phyloP scores from a whole-genome alignment of 2,113 vertebrate genomes.

The Gnathonemus longibarbis region DNA sequence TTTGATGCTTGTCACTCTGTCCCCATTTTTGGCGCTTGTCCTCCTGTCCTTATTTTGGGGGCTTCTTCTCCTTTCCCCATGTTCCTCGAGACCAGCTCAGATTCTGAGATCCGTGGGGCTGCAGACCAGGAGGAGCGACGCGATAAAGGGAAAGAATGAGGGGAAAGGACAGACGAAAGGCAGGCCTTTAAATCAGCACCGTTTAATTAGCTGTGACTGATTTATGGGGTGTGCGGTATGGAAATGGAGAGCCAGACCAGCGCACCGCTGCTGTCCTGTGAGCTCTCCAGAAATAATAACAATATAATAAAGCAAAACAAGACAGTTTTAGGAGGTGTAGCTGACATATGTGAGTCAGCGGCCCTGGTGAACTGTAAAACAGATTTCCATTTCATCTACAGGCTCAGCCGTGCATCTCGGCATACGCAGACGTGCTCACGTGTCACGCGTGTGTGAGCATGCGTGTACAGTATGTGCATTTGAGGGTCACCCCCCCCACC shows the following conservation, averaged over 20 bases:
- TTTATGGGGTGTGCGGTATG: constrained; percentile 70
- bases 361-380: constrained; percentile 35
- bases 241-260: constrained; percentile 59
- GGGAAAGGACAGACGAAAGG: constrained; percentile 41
- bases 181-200: constrained; percentile 67
- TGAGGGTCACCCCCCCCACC: not conserved
- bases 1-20: not conserved
- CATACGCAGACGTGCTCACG: not conserved
- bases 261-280: constrained; percentile 52
- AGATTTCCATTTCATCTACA: constrained; percentile 26
- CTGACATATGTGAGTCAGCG: constrained; percentile 55
- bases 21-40: not conserved
- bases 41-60: not conserved
- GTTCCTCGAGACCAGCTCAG: not conserved
- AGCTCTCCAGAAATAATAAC: constrained; percentile 66
- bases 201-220: constrained; percentile 76
- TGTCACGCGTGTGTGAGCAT: not conserved
- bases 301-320: constrained; percentile 50
- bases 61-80: not conserved
- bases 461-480: not conserved
- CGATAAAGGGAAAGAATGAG: constrained; percentile 20
- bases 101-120: not conserved
- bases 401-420: not conserved
- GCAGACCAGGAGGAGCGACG: constrained; percentile 48
- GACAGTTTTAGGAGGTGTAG: constrained; percentile 71